Evolutionary conservation across 2,888 invertebrate genomes (phyloP), one percentile per base, ranked within the genome.

Genomic region (Lymantria monacha): DNA sequence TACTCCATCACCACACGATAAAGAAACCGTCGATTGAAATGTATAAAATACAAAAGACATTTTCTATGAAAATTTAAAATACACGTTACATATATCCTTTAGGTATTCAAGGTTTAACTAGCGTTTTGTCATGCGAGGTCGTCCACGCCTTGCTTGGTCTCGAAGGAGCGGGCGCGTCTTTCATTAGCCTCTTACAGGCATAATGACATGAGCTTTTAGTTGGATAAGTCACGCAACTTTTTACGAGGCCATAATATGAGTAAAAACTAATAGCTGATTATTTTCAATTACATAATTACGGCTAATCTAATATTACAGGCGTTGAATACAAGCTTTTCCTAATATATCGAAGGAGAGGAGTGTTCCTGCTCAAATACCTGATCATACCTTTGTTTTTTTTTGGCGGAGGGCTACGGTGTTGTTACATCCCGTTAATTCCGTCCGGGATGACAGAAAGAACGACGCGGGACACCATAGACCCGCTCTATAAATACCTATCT

Each of bases 111-210:
- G 59, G 48, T 22, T 22, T 22, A 22, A 22, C 22, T 64, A 47
- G 44, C 66, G 66, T 70, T 70, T 50, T 69, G 70, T 76, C 74
- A 77, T 79, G 81, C 83, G 76, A 79, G 75, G 80, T 66, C 78
- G 63, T 58, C 63, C 81, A 66, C 81, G 72, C 84, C 83, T 84
- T 75, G 61, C 55, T 54, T 51, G 77, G 87, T 88, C 90, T 89
- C 90, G 83, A 87, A 89, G 90, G 90, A 90, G 87, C 80, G 86
- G 88, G 86, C 69, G 83, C 76, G 85, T 81, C 85, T 86, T 88
- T 87, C 87, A 88, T 89, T 88, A 88, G 79, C 76, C 74, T 77
- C 76, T 87, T 87, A 82, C 59, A 72, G 75, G 74, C 76, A 46
- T 84, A 83, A 86, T 86, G 85, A 84, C 85, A 83, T 71, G 76